These are phyloP conservation scores for Isichthys henryi DNA, from an alignment of 2,113 vertebrate genomes.

Conservation along the genomic window DNA sequence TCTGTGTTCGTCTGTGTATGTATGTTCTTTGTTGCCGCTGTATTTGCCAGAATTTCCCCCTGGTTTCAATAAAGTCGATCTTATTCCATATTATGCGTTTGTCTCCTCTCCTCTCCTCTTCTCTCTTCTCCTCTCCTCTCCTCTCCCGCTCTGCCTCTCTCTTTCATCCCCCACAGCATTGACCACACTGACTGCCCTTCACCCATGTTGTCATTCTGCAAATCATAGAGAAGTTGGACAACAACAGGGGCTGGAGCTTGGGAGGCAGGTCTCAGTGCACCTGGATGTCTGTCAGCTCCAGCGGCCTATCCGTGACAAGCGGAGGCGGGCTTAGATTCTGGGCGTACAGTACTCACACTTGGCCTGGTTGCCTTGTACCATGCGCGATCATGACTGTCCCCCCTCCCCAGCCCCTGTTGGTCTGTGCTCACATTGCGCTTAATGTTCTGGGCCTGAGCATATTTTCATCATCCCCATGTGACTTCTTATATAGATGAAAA, in stretches of 20 bases:
- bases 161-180: not conserved
- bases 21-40: too few relatives aligned
- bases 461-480: not conserved
- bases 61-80: too few relatives aligned
- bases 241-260: conserved; percentile 65
- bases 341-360: not conserved
- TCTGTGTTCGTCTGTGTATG: too few relatives aligned
- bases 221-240: conserved; percentile 74
- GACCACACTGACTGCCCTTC: not conserved
- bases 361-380: not conserved
- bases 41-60: too few relatives aligned
- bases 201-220: not conserved
- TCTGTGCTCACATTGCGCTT: not conserved
- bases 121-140: too few relatives aligned
- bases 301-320: conserved; percentile 69
- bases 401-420: not conserved
- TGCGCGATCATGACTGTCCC: not conserved
- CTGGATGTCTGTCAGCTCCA: conserved; percentile 76
- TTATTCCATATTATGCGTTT: too few relatives aligned
- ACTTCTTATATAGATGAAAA: not conserved
- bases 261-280: conserved; percentile 64
- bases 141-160: not conserved
- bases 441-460: too few relatives aligned
- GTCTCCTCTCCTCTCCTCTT: not conserved
- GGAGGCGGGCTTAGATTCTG: conserved; percentile 26